phyloP scores from a whole-genome alignment of 2,113 vertebrate species.

The Turnix velox region DNA sequence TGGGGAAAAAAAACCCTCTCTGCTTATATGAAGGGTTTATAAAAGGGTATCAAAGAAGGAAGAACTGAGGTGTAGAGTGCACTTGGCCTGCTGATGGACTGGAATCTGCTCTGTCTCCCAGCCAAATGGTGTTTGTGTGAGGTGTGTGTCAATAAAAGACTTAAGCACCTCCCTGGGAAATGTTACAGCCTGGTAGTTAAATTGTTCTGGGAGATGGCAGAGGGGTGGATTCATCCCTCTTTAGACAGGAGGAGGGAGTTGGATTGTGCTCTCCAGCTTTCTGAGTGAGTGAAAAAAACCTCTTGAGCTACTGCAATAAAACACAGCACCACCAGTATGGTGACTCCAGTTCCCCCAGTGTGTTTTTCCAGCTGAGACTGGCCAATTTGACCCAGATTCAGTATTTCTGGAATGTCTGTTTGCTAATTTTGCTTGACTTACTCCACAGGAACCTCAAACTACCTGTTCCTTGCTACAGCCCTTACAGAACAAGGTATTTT shows the following conservation, averaged over 20 bases:
- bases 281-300: background rate
- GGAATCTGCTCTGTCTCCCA: background rate
- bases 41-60: background rate
- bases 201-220: slow-evolving; percentile 1
- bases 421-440: background rate
- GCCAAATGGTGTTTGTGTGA: background rate
- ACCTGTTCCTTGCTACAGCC: background rate
- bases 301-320: background rate
- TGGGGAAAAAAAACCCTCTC: background rate
- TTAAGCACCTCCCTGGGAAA: rapidly evolving
- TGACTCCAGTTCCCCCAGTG: background rate
- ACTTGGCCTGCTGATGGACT: background rate
- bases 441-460: background rate
- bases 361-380: background rate
- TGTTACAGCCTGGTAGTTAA: background rate
- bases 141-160: background rate
- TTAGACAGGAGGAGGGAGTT: background rate
- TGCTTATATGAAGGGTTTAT: background rate
- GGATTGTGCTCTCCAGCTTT: background rate
- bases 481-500: background rate
- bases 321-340: background rate
- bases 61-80: background rate
- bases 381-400: background rate
- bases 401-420: background rate
- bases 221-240: rapidly evolving